Conservation (phyloP, 2,797 vertebrate genomes). For the Acanthis flammea region DNA sequence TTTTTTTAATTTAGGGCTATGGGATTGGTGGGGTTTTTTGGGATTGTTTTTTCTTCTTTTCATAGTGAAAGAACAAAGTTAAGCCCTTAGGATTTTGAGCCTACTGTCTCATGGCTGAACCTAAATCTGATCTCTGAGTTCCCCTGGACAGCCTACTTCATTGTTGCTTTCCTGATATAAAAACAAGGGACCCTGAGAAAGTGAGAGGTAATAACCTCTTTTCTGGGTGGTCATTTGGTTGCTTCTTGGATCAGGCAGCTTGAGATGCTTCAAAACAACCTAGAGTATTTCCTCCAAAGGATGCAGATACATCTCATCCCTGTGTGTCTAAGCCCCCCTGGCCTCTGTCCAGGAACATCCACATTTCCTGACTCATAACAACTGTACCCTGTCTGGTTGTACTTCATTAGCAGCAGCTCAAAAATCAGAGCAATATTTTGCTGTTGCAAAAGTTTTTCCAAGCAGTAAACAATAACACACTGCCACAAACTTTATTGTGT, state of each 20-base stretch:
- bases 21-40: neutral
- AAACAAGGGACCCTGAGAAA: neutral
- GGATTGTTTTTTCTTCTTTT: neutral
- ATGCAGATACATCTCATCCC: neutral
- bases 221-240: neutral
- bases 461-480: slow-evolving; percentile 43
- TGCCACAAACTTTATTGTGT: neutral
- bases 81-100: neutral
- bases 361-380: slow-evolving; percentile 51
- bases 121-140: neutral
- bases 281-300: neutral
- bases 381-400: neutral
- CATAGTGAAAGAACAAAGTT: neutral
- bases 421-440: slow-evolving; percentile 23
- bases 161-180: neutral
- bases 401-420: slow-evolving; percentile 26
- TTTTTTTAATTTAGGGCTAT: neutral
- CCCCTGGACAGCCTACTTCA: neutral
- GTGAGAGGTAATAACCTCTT: neutral
- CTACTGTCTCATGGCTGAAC: neutral
- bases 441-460: slow-evolving; percentile 38
- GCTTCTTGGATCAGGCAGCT: neutral
- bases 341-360: slow-evolving; percentile 26
- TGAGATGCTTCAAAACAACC: neutral
- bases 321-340: neutral